Percentiles rank a stretch among this genome's conserved stretches.
Evolutionary conservation across 2,888 invertebrate species (phyloP).

Genomic region (Drosophila trichaetosa): DNA sequence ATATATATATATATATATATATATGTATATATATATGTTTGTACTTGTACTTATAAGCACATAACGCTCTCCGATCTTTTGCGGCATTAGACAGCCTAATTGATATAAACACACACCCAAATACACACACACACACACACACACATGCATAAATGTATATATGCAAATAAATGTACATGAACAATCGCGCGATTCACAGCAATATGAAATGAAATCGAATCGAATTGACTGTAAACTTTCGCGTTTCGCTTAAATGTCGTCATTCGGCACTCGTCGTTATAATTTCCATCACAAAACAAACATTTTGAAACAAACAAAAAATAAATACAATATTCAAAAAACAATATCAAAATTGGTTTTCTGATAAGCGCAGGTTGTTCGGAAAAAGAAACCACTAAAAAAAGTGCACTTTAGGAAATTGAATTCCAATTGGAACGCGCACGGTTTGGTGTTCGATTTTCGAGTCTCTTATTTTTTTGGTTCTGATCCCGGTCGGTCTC

Average conservation of each 20-base stretch:
- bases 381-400: background rate
- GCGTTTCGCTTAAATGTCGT: conserved; percentile 3
- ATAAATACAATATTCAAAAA: background rate
- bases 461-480: background rate
- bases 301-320: background rate
- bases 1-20: background rate
- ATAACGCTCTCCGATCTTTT: background rate
- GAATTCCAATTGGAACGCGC: background rate
- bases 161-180: conserved; percentile 1
- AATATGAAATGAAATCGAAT: background rate
- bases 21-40: background rate
- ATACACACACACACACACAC: background rate
- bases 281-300: background rate
- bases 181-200: background rate
- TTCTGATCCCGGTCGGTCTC: conserved; percentile 2
- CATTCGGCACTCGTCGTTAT: conserved; percentile 1
- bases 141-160: background rate
- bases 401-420: background rate
- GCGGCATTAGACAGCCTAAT: background rate
- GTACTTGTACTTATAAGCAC: background rate
- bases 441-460: conserved; percentile 2
- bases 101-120: background rate
- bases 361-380: background rate
- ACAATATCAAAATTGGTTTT: background rate
- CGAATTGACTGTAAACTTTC: conserved; percentile 1